A percentile compares a stretch with the other conserved stretches of the same genome.
These are phyloP conservation scores for Rhinolophus sinicus DNA, from an alignment of 2,113 vertebrate species.

Conservation along the genomic window DNA sequence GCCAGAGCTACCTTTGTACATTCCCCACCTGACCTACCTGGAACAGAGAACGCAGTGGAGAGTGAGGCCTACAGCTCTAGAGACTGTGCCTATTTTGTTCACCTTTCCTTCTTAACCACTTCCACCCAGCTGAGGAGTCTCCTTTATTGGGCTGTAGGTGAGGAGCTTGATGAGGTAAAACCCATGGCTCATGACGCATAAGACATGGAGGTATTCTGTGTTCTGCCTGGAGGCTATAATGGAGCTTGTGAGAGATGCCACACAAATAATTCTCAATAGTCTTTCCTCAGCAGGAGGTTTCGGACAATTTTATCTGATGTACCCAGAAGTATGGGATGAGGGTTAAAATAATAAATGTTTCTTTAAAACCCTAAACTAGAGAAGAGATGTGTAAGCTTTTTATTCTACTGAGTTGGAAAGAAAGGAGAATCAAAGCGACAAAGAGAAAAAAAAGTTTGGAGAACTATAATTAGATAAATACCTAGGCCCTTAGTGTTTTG, in stretches of 20 bases:
- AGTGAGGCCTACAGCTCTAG: background rate
- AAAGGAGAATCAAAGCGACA: background rate
- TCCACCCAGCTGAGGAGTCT: background rate
- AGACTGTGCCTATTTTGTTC: rapidly evolving
- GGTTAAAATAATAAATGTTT: too few species aligned
- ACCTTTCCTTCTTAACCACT: background rate
- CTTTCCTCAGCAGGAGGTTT: background rate
- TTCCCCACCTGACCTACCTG: background rate
- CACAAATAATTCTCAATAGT: background rate
- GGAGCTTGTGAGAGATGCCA: background rate
- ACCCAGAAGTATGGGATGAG: background rate
- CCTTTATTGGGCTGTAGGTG: background rate
- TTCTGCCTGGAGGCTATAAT: background rate
- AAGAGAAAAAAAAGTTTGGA: background rate
- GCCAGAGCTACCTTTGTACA: too few species aligned
- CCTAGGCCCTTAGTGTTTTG: background rate
- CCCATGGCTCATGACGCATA: background rate
- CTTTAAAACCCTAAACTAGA: background rate
- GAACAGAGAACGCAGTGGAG: background rate
- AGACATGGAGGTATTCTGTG: background rate
- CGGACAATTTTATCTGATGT: background rate
- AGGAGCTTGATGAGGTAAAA: background rate
- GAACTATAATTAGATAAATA: background rate
- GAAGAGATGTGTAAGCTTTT: background rate
- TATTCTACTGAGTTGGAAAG: background rate